A percentile compares a stretch with the other conserved stretches of the same genome.
Evolutionary conservation across 2,888 invertebrate genomes (phyloP).

Genomic region (Asteroscopus sphinx): DNA sequence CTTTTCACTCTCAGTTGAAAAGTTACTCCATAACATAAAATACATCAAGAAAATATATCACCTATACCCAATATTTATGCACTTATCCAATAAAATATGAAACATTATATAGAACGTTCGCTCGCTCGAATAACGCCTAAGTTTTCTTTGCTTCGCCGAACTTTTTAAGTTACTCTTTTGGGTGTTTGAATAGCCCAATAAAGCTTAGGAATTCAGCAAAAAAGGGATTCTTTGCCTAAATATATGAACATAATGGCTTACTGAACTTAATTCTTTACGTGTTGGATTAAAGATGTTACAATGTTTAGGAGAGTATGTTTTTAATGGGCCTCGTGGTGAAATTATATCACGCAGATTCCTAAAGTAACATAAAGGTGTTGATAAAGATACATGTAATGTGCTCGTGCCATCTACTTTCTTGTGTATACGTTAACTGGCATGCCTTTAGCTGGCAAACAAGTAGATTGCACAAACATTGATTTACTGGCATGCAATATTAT

Average conservation of each 20-base stretch:
- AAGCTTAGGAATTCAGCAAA: constrained; percentile 53
- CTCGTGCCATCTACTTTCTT: too few relatives aligned
- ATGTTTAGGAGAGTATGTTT: constrained; percentile 9
- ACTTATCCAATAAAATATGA: constrained; percentile 57
- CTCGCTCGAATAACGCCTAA: constrained; percentile 54
- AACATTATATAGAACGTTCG: constrained; percentile 50
- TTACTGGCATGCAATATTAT: too few relatives aligned
- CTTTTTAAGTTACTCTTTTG: constrained; percentile 58
- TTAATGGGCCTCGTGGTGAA: too few relatives aligned
- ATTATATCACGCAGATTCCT: too few relatives aligned
- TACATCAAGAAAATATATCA: constrained; percentile 14
- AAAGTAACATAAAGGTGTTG: too few relatives aligned
- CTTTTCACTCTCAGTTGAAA: constrained; percentile 20
- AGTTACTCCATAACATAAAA: constrained; percentile 40
- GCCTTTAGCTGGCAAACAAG: too few relatives aligned
- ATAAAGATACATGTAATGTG: too few relatives aligned
- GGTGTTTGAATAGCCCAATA: constrained; percentile 54
- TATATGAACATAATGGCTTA: constrained; percentile 57
- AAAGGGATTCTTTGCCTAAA: constrained; percentile 49
- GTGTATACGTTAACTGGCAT: too few relatives aligned
- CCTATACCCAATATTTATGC: constrained; percentile 43
- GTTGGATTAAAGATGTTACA: constrained; percentile 25
- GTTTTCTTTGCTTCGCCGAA: constrained; percentile 53
- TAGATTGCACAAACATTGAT: too few relatives aligned
- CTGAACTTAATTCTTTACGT: constrained; percentile 49